These are phyloP conservation scores for Zeugodacus cucurbitae DNA, from an alignment of 1,140 invertebrate species.

Conservation along the genomic window DNA sequence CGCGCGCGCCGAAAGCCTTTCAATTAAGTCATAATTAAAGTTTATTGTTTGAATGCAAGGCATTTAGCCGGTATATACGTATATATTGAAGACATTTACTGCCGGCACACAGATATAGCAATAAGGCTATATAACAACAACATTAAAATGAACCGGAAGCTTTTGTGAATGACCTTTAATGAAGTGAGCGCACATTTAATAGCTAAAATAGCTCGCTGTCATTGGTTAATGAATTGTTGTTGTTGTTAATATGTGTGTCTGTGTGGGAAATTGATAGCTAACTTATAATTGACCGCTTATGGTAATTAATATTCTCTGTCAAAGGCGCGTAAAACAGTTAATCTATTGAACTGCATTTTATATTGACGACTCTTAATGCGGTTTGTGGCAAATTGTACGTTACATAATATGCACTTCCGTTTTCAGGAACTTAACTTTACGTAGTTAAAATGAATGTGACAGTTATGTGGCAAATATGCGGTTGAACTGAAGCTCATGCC, in stretches of 20 bases:
- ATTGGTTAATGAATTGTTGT: not conserved
- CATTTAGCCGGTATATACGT: not conserved
- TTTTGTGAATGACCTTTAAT: not conserved
- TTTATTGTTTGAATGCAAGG: not conserved
- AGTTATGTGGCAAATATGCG: too few relatives aligned
- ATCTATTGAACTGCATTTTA: not conserved
- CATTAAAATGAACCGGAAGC: not conserved
- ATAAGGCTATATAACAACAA: too few relatives aligned
- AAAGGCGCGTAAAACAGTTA: not conserved
- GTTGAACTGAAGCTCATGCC: too few relatives aligned
- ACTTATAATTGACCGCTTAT: not conserved
- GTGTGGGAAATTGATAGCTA: too few relatives aligned
- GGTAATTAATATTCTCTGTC: not conserved
- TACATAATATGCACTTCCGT: too few relatives aligned
- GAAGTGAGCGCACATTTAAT: not conserved
- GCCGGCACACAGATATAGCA: not conserved
- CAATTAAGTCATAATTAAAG: not conserved
- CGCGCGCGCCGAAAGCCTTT: not conserved
- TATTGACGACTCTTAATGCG: too few relatives aligned
- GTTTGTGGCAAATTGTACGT: too few relatives aligned
- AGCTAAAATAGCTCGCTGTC: not conserved
- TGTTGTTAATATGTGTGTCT: too few relatives aligned
- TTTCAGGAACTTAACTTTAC: too few relatives aligned
- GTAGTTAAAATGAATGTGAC: too few relatives aligned
- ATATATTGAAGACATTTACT: not conserved